Percentiles rank a stretch among this genome's conserved stretches.
These are phyloP conservation scores for Lydus trimaculatus DNA, from an alignment of 2,888 invertebrate species.

Conservation along the genomic window DNA sequence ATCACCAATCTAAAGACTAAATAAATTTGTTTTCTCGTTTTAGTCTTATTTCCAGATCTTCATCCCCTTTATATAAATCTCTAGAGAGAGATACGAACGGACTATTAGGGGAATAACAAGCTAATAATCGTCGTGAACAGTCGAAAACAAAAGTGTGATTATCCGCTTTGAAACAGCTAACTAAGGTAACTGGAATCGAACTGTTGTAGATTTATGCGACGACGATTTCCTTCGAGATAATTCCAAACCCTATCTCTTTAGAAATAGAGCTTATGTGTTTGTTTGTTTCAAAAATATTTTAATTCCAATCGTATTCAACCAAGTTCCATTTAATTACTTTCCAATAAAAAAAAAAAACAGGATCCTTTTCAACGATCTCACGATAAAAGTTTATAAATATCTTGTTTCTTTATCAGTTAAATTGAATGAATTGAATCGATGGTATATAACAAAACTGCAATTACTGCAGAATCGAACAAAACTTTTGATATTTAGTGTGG, in stretches of 20 bases:
- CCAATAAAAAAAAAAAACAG: background rate
- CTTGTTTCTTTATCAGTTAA: background rate
- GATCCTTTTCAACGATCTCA: background rate
- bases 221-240: slow-evolving; percentile 43
- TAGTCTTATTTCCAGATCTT: slow-evolving; percentile 16
- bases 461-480: slow-evolving; percentile 32
- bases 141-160: slow-evolving; percentile 76
- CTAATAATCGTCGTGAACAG: slow-evolving; percentile 73
- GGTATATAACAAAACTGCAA: slow-evolving; percentile 39
- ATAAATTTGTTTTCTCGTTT: slow-evolving; percentile 9
- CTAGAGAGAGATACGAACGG: slow-evolving; percentile 44
- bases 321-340: slow-evolving; percentile 19
- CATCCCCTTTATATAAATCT: slow-evolving; percentile 35
- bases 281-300: slow-evolving; percentile 28
- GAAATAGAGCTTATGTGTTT: slow-evolving; percentile 13
- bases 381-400: slow-evolving; percentile 19
- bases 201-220: slow-evolving; percentile 49
- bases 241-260: slow-evolving; percentile 16
- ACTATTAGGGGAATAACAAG: slow-evolving; percentile 66
- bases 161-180: slow-evolving; percentile 59
- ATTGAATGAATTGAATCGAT: slow-evolving; percentile 43
- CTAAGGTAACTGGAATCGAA: slow-evolving; percentile 53
- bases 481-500: background rate
- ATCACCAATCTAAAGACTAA: slow-evolving; percentile 7
- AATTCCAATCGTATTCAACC: slow-evolving; percentile 20